Conservation (phyloP, 2,888 invertebrate species). For the Eurois occulta region DNA sequence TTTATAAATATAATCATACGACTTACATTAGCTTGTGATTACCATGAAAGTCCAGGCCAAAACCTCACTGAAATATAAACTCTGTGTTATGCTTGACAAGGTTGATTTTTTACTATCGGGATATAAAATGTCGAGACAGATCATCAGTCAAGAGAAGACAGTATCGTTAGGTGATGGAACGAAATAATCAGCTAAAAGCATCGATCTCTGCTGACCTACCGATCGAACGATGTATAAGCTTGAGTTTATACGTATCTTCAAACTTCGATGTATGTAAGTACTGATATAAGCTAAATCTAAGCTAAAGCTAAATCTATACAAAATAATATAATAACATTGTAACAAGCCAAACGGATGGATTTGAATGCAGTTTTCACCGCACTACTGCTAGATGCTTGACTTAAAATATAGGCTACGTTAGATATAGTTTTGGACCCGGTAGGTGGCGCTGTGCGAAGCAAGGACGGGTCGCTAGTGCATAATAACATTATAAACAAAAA, state of each 20-base stretch:
- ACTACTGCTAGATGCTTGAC: too few species aligned
- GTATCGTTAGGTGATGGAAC: slow-evolving; percentile 73
- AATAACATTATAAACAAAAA: too few species aligned
- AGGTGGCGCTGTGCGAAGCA: too few species aligned
- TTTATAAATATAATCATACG: slow-evolving; percentile 27
- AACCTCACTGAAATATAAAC: slow-evolving; percentile 2
- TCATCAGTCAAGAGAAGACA: slow-evolving; percentile 72
- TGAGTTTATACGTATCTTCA: slow-evolving; percentile 9
- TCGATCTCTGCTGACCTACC: slow-evolving; percentile 65
- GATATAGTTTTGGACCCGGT: too few species aligned
- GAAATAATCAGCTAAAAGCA: slow-evolving; percentile 76
- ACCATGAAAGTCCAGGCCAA: slow-evolving; percentile 1
- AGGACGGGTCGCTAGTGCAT: too few species aligned
- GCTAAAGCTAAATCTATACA: too few species aligned
- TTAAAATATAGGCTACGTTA: too few species aligned
- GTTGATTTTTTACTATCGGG: slow-evolving; percentile 10
- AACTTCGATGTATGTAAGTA: not conserved
- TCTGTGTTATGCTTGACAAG: not conserved
- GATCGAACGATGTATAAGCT: slow-evolving; percentile 43
- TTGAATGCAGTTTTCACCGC: too few species aligned
- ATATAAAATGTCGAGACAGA: slow-evolving; percentile 49
- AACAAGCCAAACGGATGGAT: too few species aligned
- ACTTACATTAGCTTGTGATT: slow-evolving; percentile 31
- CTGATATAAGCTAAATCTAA: too few species aligned
- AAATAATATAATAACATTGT: too few species aligned